A percentile compares a stretch with the other conserved stretches of the same genome.
phyloP scores from a whole-genome alignment of 2,888 invertebrate genomes.

The Himalopsyche japonica region DNA sequence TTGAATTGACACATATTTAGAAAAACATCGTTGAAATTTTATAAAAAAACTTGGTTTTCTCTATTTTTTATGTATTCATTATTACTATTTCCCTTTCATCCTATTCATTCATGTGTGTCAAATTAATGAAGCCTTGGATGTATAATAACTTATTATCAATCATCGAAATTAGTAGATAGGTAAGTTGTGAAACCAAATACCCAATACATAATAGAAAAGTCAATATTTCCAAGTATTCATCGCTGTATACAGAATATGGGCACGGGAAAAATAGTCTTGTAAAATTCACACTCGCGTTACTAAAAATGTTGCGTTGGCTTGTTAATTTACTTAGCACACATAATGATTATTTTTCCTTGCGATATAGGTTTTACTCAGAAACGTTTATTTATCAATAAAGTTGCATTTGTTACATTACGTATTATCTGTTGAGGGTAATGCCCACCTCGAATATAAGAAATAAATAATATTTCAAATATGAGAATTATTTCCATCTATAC shows the following conservation, averaged over 20 bases:
- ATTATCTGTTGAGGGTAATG: not conserved
- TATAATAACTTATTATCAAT: too few relatives aligned
- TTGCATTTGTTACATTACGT: not conserved
- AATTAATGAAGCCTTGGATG: too few relatives aligned
- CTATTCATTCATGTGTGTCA: too few relatives aligned
- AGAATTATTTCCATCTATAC: not conserved
- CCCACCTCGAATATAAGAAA: not conserved
- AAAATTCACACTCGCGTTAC: not conserved
- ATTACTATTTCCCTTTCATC: too few relatives aligned
- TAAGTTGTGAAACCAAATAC: too few relatives aligned
- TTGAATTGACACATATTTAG: too few relatives aligned
- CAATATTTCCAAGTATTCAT: not conserved
- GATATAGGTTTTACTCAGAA: not conserved
- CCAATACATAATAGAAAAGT: not conserved
- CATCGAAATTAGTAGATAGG: too few relatives aligned
- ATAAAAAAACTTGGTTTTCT: too few relatives aligned
- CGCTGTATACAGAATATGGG: not conserved
- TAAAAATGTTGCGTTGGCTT: not conserved
- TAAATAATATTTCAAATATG: not conserved
- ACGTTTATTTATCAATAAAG: not conserved
- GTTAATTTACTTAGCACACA: conserved; percentile 1
- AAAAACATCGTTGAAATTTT: too few relatives aligned
- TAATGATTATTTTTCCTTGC: not conserved
- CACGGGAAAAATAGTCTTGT: not conserved
- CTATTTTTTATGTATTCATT: too few relatives aligned